phyloP scores from a whole-genome alignment of 2,888 invertebrate species.

The Patella pellucida region DNA sequence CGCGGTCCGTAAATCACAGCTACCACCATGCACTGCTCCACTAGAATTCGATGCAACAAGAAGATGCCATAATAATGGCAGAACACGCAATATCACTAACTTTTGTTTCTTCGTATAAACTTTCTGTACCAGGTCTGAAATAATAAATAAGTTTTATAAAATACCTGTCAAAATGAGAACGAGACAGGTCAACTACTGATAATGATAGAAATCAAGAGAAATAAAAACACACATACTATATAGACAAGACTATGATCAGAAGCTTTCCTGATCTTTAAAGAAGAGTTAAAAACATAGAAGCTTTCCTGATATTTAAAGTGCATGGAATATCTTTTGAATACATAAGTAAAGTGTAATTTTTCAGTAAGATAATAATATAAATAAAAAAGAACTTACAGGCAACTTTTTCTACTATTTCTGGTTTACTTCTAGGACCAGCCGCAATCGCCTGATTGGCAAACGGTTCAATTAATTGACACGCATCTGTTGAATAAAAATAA shows the following conservation, averaged over 20 bases:
- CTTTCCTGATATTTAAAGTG: too few species aligned
- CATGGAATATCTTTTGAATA: too few species aligned
- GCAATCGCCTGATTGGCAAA: conserved; percentile 65
- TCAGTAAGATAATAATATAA: background rate
- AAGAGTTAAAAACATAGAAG: too few species aligned
- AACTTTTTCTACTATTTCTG: conserved; percentile 67
- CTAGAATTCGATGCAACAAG: conserved; percentile 58
- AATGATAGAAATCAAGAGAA: too few species aligned
- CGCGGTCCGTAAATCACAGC: conserved; percentile 55
- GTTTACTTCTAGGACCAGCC: conserved; percentile 66
- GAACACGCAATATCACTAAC: conserved; percentile 65
- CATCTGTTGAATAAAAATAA: conserved; percentile 53
- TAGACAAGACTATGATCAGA: too few species aligned
- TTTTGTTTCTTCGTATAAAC: conserved; percentile 67
- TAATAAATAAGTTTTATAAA: background rate
- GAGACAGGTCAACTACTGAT: too few species aligned
- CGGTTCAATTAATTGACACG: conserved; percentile 61
- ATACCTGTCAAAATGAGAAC: too few species aligned
- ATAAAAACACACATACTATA: too few species aligned
- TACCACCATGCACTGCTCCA: conserved; percentile 57
- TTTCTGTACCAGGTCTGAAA: conserved; percentile 60
- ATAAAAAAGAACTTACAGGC: conserved; percentile 57
- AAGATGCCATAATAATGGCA: conserved; percentile 68
- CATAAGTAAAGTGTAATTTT: too few species aligned
- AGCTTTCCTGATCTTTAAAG: too few species aligned